Percentiles rank a stretch among this genome's conserved stretches.
These are phyloP conservation scores for Hypomecis atomaria DNA, from an alignment of 2,888 invertebrate species.

Conservation along the genomic window DNA sequence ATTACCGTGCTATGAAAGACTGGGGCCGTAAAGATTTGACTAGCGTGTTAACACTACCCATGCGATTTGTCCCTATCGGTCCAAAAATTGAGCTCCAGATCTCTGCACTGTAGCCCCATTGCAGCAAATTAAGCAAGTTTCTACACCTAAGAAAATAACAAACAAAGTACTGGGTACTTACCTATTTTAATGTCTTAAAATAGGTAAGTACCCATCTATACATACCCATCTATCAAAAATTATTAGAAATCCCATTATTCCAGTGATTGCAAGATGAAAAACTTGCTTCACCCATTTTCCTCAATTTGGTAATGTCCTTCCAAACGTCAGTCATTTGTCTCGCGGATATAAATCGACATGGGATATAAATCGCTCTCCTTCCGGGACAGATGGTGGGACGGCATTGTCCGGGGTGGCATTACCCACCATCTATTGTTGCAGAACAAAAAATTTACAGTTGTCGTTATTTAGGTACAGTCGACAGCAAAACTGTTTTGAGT, in stretches of 20 bases:
- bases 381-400: slow-evolving; percentile 5
- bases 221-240: background rate
- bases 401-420: slow-evolving; percentile 6
- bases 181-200: too few species aligned
- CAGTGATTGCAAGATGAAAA: background rate
- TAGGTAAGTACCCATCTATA: too few species aligned
- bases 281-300: slow-evolving; percentile 4
- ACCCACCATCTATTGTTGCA: slow-evolving; percentile 13
- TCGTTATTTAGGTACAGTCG: slow-evolving; percentile 12
- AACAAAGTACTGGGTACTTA: too few species aligned
- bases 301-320: slow-evolving; percentile 13
- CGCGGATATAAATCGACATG: slow-evolving; percentile 22
- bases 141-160: too few species aligned
- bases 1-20: too few species aligned
- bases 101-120: too few species aligned
- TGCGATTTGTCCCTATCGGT: too few species aligned
- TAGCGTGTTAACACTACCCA: too few species aligned
- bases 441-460: slow-evolving; percentile 7
- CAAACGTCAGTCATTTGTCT: slow-evolving; percentile 22
- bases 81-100: too few species aligned
- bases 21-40: too few species aligned
- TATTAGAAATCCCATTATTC: background rate
- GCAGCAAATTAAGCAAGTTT: too few species aligned
- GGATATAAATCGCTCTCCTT: slow-evolving; percentile 13
- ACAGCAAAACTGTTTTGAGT: background rate